Percentiles rank a stretch among this genome's conserved stretches.
Conservation (phyloP, 2,113 vertebrate genomes). For the Chionomys nivalis region DNA sequence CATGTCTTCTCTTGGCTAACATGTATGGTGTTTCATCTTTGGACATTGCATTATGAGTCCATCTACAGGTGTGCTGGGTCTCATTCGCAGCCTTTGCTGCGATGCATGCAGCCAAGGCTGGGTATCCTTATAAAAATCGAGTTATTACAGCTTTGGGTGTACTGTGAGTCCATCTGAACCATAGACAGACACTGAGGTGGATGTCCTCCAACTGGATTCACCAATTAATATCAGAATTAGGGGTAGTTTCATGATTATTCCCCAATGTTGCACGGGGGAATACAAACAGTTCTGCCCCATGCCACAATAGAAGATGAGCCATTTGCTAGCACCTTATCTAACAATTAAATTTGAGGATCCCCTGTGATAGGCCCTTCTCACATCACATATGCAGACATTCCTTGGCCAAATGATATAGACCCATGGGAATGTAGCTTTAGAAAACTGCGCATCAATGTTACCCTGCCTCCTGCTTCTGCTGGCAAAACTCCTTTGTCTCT, state of each 20-base stretch:
- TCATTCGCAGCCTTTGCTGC: neutral
- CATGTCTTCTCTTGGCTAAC: neutral
- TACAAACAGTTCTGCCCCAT: neutral
- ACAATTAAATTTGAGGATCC: neutral
- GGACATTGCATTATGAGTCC: neutral
- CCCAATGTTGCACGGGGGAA: neutral
- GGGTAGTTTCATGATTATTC: neutral
- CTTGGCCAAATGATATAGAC: neutral
- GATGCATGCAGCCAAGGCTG: neutral
- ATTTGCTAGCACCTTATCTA: neutral
- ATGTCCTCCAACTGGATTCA: neutral
- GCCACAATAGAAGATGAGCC: neutral
- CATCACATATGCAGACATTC: neutral
- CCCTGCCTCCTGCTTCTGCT: neutral
- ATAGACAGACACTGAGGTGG: neutral
- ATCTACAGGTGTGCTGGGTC: neutral
- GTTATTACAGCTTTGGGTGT: neutral
- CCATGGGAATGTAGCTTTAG: neutral
- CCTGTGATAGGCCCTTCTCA: neutral
- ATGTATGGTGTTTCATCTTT: neutral
- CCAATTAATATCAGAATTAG: neutral
- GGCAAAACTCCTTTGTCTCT: neutral
- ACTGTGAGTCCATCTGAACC: neutral
- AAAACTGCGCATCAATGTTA: neutral
- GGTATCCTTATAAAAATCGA: neutral